Conservation (phyloP, 1,140 invertebrate species). For the Rhagoletis pomonella region DNA sequence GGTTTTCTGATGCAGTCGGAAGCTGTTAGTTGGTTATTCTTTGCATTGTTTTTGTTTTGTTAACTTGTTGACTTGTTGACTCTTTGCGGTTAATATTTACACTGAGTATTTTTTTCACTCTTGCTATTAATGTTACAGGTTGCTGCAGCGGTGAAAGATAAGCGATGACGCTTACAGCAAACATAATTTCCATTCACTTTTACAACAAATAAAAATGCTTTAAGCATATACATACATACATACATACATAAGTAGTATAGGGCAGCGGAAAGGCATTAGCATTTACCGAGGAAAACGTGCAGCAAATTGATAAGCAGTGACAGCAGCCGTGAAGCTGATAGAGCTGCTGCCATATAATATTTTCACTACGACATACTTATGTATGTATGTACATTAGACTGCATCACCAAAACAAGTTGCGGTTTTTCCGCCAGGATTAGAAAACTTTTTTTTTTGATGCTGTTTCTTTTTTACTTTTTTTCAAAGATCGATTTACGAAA, state of each 20-base stretch:
- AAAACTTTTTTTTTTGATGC: no score
- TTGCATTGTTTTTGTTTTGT: background rate
- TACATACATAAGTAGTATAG: no score
- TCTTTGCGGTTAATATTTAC: slow-evolving; percentile 33
- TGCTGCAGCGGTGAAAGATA: background rate
- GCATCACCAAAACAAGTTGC: no score
- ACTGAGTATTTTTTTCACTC: background rate
- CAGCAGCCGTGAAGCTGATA: background rate
- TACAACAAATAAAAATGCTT: background rate
- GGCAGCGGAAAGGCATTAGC: background rate
- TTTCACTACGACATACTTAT: no score
- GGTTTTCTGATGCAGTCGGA: slow-evolving; percentile 26
- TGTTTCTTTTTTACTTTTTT: no score
- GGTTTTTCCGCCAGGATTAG: no score
- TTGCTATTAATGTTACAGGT: background rate
- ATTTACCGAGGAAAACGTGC: background rate
- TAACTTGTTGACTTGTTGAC: slow-evolving; percentile 1
- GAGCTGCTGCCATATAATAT: background rate
- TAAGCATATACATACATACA: background rate
- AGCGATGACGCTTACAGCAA: background rate
- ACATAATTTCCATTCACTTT: slow-evolving; percentile 31
- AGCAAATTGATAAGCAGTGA: slow-evolving; percentile 13
- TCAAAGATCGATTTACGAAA: no score
- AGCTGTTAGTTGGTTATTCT: slow-evolving; percentile 14
- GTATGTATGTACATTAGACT: no score